Evolutionary conservation across 2,797 vertebrate genomes (phyloP).

Genomic region (Buphagus erythrorhynchus): DNA sequence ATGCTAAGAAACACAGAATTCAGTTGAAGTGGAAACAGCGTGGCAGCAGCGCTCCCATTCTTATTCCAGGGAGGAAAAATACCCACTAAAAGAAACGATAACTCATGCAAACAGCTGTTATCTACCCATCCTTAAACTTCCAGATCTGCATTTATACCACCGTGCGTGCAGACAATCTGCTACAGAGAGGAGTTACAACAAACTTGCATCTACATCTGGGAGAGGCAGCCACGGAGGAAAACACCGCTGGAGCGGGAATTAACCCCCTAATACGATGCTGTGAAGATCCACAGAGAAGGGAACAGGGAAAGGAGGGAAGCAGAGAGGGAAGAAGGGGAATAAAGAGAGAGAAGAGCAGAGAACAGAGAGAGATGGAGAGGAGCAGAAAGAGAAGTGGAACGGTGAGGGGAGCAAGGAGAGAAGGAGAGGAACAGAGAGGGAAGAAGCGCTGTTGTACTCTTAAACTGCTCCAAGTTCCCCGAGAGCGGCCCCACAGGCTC

Average conservation of each 20-base stretch:
- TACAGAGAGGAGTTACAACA: background rate
- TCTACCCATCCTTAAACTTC: background rate
- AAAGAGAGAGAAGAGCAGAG: background rate
- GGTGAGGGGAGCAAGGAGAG: too few relatives aligned
- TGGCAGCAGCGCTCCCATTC: background rate
- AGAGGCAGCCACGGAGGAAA: background rate
- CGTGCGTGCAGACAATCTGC: accelerated
- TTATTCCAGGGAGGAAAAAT: background rate
- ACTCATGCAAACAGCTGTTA: accelerated
- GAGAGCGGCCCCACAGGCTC: background rate
- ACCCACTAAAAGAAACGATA: accelerated
- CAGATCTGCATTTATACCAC: accelerated
- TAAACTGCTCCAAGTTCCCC: accelerated
- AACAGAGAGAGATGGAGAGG: background rate
- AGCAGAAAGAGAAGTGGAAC: too few relatives aligned
- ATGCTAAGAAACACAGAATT: background rate
- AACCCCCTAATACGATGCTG: accelerated
- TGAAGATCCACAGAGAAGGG: background rate
- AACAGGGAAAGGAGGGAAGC: background rate
- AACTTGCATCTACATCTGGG: accelerated
- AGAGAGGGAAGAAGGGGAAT: too few relatives aligned
- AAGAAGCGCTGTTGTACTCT: too few relatives aligned
- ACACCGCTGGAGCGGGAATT: background rate
- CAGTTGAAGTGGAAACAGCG: background rate
- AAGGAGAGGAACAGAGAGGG: accelerated